These are phyloP conservation scores for Amphipoea lucens DNA, from an alignment of 2,888 invertebrate genomes.

Conservation along the genomic window DNA sequence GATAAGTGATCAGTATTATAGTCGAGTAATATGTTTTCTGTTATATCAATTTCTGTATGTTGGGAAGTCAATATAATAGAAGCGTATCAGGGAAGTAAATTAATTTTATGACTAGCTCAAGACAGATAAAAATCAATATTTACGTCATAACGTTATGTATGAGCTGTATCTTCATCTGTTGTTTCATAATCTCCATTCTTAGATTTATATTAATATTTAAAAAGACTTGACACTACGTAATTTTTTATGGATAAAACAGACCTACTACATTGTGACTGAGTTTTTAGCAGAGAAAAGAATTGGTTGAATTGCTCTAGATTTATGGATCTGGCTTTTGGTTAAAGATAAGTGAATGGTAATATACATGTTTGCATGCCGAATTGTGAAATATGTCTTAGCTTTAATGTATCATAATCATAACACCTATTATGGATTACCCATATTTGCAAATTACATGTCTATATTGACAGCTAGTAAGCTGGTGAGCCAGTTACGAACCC, in stretches of 20 bases:
- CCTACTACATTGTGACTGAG: neutral
- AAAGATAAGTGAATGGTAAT: neutral
- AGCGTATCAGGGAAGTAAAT: neutral
- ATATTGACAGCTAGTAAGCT: neutral
- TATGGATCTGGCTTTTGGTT: neutral
- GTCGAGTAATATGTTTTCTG: slow-evolving; percentile 49
- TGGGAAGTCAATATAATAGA: neutral
- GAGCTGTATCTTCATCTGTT: neutral
- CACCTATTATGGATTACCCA: too few relatives aligned
- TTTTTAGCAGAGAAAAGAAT: neutral
- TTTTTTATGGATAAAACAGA: neutral
- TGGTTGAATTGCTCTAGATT: neutral
- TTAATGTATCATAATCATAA: too few relatives aligned
- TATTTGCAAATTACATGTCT: too few relatives aligned
- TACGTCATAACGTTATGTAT: neutral
- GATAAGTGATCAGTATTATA: slow-evolving; percentile 59
- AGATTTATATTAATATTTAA: neutral
- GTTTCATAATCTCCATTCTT: neutral
- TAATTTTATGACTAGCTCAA: neutral
- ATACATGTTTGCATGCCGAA: too few relatives aligned
- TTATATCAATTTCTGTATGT: slow-evolving; percentile 33
- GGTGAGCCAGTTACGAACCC: neutral
- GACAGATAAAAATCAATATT: neutral
- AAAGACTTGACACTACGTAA: neutral
- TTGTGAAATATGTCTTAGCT: too few relatives aligned